Percentiles rank a stretch among this genome's conserved stretches.
Evolutionary conservation across 2,113 vertebrate species (phyloP).

Genomic region (Tautogolabrus adspersus): DNA sequence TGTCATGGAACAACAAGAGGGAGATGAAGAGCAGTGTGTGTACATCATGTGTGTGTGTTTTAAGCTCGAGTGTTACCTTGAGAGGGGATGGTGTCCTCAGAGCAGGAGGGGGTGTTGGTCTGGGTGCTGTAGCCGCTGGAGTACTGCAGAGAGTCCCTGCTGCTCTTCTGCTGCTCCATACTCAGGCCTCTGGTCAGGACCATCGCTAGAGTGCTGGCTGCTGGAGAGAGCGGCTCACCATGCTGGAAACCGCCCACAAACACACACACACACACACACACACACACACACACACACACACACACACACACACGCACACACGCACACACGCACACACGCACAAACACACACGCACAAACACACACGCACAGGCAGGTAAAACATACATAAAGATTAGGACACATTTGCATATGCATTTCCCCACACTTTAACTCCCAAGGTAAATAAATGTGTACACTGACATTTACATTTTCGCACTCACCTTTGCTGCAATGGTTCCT

Average conservation of each 20-base stretch:
- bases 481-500: constrained; percentile 89
- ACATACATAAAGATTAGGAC: constrained; percentile 45
- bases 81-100: constrained; percentile 98
- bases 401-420: constrained; percentile 34
- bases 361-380: background rate
- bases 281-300: no score
- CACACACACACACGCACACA: constrained; percentile 7
- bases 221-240: constrained; percentile 91
- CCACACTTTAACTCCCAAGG: background rate
- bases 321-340: constrained; percentile 1
- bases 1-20: no score
- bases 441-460: background rate
- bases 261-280: constrained; percentile 17
- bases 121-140: constrained; percentile 98
- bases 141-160: constrained; percentile 95
- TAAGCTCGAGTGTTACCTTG: constrained; percentile 85
- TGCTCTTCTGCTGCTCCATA: constrained; percentile 97
- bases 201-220: constrained; percentile 94
- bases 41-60: background rate
- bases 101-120: constrained; percentile 97
- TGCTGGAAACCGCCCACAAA: constrained; percentile 81
- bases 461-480: constrained; percentile 61
- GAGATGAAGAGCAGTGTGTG: background rate
- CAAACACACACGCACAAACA: background rate
- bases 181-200: constrained; percentile 94